Evolutionary conservation across 2,797 vertebrate genomes (phyloP), one percentile per base, ranked within the genome.

Genomic region (Cuniculus paca): DNA sequence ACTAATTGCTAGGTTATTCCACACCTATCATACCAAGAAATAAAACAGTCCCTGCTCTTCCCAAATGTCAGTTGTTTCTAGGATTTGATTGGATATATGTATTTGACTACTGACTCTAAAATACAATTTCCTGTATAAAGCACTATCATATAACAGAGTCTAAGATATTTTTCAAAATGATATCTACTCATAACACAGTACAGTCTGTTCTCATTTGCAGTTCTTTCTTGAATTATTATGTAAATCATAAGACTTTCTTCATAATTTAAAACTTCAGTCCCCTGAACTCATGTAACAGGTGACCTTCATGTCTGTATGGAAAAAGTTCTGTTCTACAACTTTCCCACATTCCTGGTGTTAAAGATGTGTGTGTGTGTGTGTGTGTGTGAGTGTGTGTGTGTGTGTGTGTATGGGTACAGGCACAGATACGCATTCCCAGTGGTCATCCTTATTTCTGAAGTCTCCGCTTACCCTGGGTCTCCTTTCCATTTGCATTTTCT

Each of bases 101-200:
- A 60, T 94, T 89, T 81, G 20, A 88, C 80, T 54, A 26, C 9
- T 17, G 28, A 88, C 22, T 31, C 79, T 81, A 93, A 91, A 94
- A 82, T 74, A 31, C 4, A 56, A 1, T 16, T 77, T 90, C 68
- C 90, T 83, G 31, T 31, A 58, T 42, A 82, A 80, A 91, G 22
- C 89, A 50, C 12, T 60, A 39, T 26, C 60, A 1, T 42, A 28
- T 50, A 19, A 20, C 19, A 60, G 28, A 77, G 14, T 90, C 7
- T 17, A 81, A 52, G 11, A 77, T 65, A 42, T 90, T 88, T 48
- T 85, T 90, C 31, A 94, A 94, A 88, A 74, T 36, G 42, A 2
- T 31, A 90, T 83, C 80, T 90, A 42, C 16, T 74, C 60, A 61
- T 77, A 36, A 20, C 34, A 77, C 11, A 16, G 19, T 72, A 48